Base-by-base conservation (phyloP, 2,888 invertebrate species). In the Acrobasis consociella region DNA sequence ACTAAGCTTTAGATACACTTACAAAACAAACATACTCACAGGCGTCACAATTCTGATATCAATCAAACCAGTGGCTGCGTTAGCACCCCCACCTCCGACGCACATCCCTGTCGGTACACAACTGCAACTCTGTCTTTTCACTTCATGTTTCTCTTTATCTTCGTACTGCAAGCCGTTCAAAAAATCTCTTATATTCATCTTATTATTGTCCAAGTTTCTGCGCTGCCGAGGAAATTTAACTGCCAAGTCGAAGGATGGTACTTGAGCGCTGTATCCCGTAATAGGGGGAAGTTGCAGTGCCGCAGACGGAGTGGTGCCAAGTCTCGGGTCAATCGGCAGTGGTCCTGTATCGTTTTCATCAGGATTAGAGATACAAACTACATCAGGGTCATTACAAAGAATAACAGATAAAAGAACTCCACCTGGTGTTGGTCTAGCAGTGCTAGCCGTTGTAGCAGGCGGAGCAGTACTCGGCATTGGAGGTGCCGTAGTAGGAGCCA, bases 1-100 rank as follows among this genome's bases (percentile, higher is more conserved):
- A 8, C 31, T 31, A 31, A 31, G 31, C 2, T 31, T 31, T 31
- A 31, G 31, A 31, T 22, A 22, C 1, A 22, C 2, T 2, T 22
- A 22, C 22, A 9, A 49, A 39, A 55, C 0, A 31, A 49, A 42
- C 16, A 16, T 62, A 82, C 90, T 91, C 86, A 94, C 94, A 69
- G 89, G 94, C 64, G 92, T 93, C 0, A 95, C 94, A 58, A 95
- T 95, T 67, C 95, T 91, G 69, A 94, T 86, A 72, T 95, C 95
- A 58, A 95, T 93, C 78, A 93, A 81, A 16, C 94, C 94, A 64
- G 91, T 92, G 31, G 94, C 94, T 71, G 88, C 62, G 60, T 85
- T 85, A 7, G 77, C 72, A 13, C 72, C 74, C 15, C 68, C 65
- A 13, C 49, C 16, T 49, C 67, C 75, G 49, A 78, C 72, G 72